Evolutionary conservation across 2,888 invertebrate species (phyloP).

Genomic region (Bruchidius siliquastri): DNA sequence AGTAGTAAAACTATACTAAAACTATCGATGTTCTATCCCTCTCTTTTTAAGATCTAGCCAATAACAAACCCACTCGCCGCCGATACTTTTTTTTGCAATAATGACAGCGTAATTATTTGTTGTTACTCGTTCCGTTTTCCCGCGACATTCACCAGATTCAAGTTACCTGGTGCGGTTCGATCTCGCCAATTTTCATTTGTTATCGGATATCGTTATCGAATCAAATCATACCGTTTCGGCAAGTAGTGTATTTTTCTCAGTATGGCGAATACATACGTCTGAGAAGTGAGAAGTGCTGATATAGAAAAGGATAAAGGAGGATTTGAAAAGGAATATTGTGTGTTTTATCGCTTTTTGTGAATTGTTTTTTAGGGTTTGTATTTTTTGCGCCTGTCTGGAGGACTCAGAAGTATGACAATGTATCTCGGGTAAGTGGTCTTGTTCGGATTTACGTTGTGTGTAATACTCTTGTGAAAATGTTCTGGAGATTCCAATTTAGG

Average conservation of each 20-base stretch:
- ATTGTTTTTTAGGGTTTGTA: constrained; percentile 8
- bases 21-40: background rate
- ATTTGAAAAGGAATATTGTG: background rate
- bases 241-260: background rate
- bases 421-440: constrained; percentile 20
- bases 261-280: background rate
- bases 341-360: constrained; percentile 11
- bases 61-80: background rate
- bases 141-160: background rate
- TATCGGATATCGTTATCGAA: background rate
- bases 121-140: background rate
- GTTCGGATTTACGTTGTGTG: background rate
- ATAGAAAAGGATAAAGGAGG: background rate
- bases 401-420: constrained; percentile 14
- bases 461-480: background rate
- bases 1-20: background rate
- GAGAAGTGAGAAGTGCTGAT: background rate
- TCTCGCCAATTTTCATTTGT: background rate
- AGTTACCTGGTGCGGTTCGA: background rate
- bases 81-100: background rate
- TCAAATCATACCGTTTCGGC: background rate
- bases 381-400: constrained; percentile 11
- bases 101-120: background rate
- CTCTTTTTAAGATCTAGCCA: background rate
- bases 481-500: background rate